phyloP scores from a whole-genome alignment of 2,797 vertebrate species.

The Eulemur coronatus region DNA sequence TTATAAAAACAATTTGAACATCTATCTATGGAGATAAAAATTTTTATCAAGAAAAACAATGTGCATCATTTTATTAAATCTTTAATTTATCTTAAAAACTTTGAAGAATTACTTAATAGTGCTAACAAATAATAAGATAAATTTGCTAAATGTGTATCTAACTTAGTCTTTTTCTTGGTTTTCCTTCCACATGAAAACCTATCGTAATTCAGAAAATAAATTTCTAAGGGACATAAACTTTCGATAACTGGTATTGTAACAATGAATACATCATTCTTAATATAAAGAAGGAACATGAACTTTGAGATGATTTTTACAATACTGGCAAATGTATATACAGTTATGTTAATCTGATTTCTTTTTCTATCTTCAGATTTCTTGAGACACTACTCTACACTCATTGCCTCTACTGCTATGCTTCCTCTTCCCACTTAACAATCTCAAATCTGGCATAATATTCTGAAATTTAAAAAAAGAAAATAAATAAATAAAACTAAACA shows the following conservation, averaged over 20 bases:
- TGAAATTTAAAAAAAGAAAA: no score
- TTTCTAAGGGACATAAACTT: background rate
- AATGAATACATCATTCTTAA: background rate
- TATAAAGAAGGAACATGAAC: background rate
- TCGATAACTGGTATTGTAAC: background rate
- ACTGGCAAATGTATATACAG: background rate
- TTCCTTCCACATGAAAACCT: background rate
- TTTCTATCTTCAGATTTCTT: background rate
- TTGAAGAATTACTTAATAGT: slow-evolving; percentile 74
- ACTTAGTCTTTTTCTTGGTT: background rate
- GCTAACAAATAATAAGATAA: slow-evolving; percentile 71
- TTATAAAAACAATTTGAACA: slow-evolving; percentile 81
- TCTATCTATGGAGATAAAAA: slow-evolving; percentile 75
- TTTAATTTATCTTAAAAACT: slow-evolving; percentile 60
- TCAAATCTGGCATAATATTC: background rate
- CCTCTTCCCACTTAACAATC: background rate
- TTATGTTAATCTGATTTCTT: background rate
- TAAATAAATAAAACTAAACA: no score
- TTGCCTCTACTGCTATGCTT: background rate
- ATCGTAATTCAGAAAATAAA: slow-evolving; percentile 22
- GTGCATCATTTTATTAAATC: slow-evolving; percentile 71
- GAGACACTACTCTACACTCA: background rate
- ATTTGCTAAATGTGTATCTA: slow-evolving; percentile 18
- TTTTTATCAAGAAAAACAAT: slow-evolving; percentile 61
- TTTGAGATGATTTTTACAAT: background rate